Evolutionary conservation across 1,140 invertebrate genomes (phyloP), one percentile per base, ranked within the genome.

Genomic region (Drosophila auraria): DNA sequence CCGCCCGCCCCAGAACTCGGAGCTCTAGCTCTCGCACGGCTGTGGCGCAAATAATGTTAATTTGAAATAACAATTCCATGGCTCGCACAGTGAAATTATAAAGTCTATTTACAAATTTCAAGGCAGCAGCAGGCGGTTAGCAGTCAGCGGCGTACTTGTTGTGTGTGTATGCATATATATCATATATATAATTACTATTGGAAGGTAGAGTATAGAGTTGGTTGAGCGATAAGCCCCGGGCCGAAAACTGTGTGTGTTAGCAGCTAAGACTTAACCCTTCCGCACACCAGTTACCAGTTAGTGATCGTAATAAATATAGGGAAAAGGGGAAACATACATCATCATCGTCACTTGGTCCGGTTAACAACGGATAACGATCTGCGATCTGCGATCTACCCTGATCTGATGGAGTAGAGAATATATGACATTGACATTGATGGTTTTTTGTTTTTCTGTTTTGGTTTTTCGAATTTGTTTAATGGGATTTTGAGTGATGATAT

Each of bases 351-450:
- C 11, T 69, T 47, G 64, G 64, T 42, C 68, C 63, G 68, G 66
- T 25, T 44, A 69, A 64, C 65, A 63, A 70, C 47, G 66, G 68
- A 53, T 45, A 70, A 66, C 66, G 68, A 71, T 71, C 68, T 68
- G 17, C 62, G 68, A 66, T 44, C 66, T 42, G 42, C 68, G 62
- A 54, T 68, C 49, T 70, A 70, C 50, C 50, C 68, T 71, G 47
- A 69, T 71, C 64, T 71, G 49, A 71, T 71, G 68, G 64, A 78
- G 63, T 84, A 84, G 77, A 84, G 80, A 78, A 77, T 77, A 71
- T 36, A 64, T 69, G 66, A 49, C 61, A 65, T 65, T 58, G 54
- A 73, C 59, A 80, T 66, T 64, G 73, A 66, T 82, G 68, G 50
- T 76, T 49, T 59, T 20, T 54, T 33, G n/a, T 20, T 33, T 25